phyloP scores from a whole-genome alignment of 1,140 invertebrate species.

The Drosophila erecta region DNA sequence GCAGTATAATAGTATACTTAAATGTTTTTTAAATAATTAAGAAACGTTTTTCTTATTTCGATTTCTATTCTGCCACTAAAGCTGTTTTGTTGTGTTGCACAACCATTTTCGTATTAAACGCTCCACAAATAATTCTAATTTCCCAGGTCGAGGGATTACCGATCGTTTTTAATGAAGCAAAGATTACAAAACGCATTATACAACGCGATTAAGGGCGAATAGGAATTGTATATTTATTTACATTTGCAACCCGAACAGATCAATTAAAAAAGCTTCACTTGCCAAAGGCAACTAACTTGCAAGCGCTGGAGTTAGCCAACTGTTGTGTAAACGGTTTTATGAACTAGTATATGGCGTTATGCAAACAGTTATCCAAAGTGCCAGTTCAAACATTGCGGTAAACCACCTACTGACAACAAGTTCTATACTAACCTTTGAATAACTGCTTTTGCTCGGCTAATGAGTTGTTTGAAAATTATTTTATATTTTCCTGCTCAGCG shows the following conservation, averaged over 20 bases:
- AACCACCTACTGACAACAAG: not conserved
- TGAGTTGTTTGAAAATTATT: too few relatives aligned
- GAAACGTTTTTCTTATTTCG: too few relatives aligned
- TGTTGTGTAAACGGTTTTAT: slow-evolving; percentile 39
- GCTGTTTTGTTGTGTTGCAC: not conserved
- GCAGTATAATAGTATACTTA: too few relatives aligned
- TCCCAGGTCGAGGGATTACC: not conserved
- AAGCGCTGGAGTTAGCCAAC: slow-evolving; percentile 30
- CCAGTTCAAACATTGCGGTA: not conserved
- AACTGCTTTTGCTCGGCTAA: too few relatives aligned
- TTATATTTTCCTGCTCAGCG: too few relatives aligned
- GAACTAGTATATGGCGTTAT: slow-evolving; percentile 32
- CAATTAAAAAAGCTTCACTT: slow-evolving; percentile 6
- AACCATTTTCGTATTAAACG: not conserved
- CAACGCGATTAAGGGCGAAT: not conserved
- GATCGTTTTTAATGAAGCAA: not conserved
- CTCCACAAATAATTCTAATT: not conserved
- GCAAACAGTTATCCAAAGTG: slow-evolving; percentile 24
- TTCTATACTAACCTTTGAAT: not conserved
- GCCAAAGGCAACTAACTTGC: slow-evolving; percentile 3
- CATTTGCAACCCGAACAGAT: not conserved
- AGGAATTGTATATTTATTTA: slow-evolving; percentile 21
- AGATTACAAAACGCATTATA: slow-evolving; percentile 11
- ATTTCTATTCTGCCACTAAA: not conserved
- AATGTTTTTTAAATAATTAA: too few relatives aligned